Percentiles rank a stretch among this genome's conserved stretches.
These are phyloP conservation scores for Pedicia rivosa DNA, from an alignment of 2,888 invertebrate species.

Conservation along the genomic window DNA sequence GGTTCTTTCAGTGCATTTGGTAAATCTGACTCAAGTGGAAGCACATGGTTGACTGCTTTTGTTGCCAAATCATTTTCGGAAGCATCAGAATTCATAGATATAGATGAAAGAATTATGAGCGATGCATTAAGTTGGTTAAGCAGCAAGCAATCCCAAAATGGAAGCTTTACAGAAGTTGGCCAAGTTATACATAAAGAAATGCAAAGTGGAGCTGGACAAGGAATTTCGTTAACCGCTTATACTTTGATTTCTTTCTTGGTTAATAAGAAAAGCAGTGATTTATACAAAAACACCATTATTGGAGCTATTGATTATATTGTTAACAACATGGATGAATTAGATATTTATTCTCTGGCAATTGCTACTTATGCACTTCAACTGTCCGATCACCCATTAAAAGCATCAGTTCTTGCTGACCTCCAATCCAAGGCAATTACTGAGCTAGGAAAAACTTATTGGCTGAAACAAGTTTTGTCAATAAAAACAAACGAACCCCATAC, in stretches of 20 bases:
- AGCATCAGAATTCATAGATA: constrained; percentile 49
- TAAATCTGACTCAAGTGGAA: constrained; percentile 43
- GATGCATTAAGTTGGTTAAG: constrained; percentile 57
- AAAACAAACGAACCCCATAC: constrained; percentile 50
- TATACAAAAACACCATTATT: constrained; percentile 50
- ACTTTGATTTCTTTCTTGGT: constrained; percentile 60
- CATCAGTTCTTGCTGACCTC: constrained; percentile 41
- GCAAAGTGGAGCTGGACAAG: constrained; percentile 55
- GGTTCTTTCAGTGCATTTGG: constrained; percentile 78
- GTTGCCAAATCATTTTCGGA: constrained; percentile 63
- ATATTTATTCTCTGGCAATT: constrained; percentile 62
- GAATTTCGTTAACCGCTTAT: constrained; percentile 66
- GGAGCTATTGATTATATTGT: constrained; percentile 64
- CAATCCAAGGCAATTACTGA: constrained; percentile 35
- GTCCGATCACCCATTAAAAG: constrained; percentile 53
- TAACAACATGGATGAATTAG: constrained; percentile 43
- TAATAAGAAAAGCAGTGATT: constrained; percentile 28
- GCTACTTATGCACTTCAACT: constrained; percentile 60
- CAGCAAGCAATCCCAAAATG: constrained; percentile 49
- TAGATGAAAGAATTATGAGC: constrained; percentile 50
- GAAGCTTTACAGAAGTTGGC: constrained; percentile 70
- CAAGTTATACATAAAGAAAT: constrained; percentile 48
- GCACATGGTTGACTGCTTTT: constrained; percentile 73
- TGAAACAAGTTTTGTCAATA: constrained; percentile 36
- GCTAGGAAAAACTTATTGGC: constrained; percentile 66